Evolutionary conservation across 2,797 vertebrate genomes (phyloP).

Genomic region (Hydrophis major): DNA sequence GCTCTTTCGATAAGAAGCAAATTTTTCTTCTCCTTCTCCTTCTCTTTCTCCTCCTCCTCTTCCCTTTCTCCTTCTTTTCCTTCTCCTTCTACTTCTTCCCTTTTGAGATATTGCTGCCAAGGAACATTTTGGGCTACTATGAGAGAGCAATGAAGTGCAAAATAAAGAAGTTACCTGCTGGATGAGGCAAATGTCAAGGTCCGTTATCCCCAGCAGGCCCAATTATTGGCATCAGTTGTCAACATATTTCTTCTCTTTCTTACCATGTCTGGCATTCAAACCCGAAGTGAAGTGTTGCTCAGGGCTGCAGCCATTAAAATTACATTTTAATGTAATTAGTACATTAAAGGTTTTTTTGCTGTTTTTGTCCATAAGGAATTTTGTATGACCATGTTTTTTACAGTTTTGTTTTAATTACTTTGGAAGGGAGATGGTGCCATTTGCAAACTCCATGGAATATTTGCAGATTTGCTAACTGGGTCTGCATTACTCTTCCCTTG

Average conservation of each 20-base stretch:
- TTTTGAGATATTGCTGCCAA: background rate
- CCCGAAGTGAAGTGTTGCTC: background rate
- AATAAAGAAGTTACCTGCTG: background rate
- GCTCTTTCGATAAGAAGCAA: background rate
- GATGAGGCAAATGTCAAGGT: background rate
- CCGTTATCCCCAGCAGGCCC: background rate
- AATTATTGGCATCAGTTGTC: background rate
- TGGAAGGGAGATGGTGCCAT: background rate
- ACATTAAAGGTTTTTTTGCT: background rate
- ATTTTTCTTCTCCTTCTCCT: too few relatives aligned
- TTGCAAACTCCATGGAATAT: background rate
- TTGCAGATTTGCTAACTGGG: background rate
- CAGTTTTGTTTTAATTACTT: background rate
- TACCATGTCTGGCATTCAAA: background rate
- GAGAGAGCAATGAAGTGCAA: background rate
- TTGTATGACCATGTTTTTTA: background rate
- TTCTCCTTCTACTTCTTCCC: too few relatives aligned
- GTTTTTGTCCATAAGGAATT: background rate
- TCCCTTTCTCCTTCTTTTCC: too few relatives aligned
- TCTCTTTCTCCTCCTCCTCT: fast-evolving
- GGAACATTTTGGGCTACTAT: background rate
- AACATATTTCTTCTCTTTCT: background rate
- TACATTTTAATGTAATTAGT: background rate
- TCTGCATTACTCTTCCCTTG: background rate
- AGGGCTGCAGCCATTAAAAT: background rate